Conservation (phyloP, 2,797 vertebrate species). For the Microctenopoma stevenorrisi region DNA sequence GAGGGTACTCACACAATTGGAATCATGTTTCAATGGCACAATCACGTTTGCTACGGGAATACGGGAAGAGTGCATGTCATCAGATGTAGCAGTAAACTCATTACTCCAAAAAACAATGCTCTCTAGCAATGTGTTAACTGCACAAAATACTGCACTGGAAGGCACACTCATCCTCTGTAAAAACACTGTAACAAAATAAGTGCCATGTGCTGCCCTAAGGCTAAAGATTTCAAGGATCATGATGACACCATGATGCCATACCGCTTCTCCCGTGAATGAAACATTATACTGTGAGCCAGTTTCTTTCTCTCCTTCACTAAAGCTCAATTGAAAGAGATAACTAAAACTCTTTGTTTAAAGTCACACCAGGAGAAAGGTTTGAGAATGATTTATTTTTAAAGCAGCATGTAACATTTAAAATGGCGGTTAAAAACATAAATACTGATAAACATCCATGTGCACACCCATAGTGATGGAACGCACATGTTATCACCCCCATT, state of each 20-base stretch:
- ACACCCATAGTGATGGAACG: slow-evolving; percentile 19
- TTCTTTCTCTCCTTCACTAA: slow-evolving; percentile 6
- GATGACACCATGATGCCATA: slow-evolving; percentile 61
- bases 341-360: slow-evolving; percentile 17
- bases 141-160: slow-evolving; percentile 35
- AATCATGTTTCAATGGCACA: slow-evolving; percentile 1
- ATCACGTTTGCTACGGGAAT: slow-evolving; percentile 5
- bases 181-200: slow-evolving; percentile 44
- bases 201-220: slow-evolving; percentile 51
- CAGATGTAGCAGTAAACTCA: slow-evolving; percentile 11
- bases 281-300: slow-evolving; percentile 16
- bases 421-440: neutral
- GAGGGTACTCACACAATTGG: neutral
- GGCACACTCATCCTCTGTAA: slow-evolving; percentile 25
- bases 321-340: slow-evolving; percentile 4
- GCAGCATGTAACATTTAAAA: neutral
- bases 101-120: slow-evolving; percentile 1
- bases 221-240: slow-evolving; percentile 58
- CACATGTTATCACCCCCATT: neutral
- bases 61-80: neutral
- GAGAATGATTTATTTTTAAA: neutral
- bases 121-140: slow-evolving; percentile 31
- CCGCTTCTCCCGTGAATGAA: slow-evolving; percentile 23
- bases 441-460: neutral
- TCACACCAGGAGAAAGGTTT: neutral